These are phyloP conservation scores for Ageneiosus marmoratus DNA, from an alignment of 2,113 vertebrate genomes.

Conservation along the genomic window DNA sequence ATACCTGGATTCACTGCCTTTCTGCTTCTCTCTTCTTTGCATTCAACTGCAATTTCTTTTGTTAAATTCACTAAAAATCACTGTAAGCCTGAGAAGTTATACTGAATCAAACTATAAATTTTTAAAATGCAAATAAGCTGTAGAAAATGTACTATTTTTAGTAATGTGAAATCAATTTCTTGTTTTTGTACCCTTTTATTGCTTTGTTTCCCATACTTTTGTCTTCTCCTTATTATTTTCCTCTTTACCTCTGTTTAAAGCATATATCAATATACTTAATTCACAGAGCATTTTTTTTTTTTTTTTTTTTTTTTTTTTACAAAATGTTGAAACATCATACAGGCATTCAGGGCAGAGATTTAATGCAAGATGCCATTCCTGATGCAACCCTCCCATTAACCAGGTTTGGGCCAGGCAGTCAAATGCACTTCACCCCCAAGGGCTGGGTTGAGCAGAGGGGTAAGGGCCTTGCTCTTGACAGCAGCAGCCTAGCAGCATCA, in stretches of 20 bases:
- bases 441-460: too few relatives aligned
- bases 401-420: too few relatives aligned
- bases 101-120: neutral
- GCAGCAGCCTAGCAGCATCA: too few relatives aligned
- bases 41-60: neutral
- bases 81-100: neutral
- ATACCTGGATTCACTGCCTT: neutral
- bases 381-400: too few relatives aligned
- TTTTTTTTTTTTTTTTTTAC: neutral
- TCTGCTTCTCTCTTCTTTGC: neutral
- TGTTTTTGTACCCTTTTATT: neutral
- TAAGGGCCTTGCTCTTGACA: too few relatives aligned
- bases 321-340: neutral
- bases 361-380: too few relatives aligned
- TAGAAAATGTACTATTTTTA: neutral
- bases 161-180: neutral
- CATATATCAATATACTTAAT: neutral
- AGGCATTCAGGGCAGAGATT: neutral
- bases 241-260: neutral
- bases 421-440: too few relatives aligned
- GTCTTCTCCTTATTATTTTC: neutral
- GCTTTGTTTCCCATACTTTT: neutral
- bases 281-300: neutral
- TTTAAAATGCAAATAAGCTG: neutral
- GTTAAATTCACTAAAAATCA: neutral